phyloP scores from a whole-genome alignment of 2,113 vertebrate genomes.

The Pantherophis guttatus region DNA sequence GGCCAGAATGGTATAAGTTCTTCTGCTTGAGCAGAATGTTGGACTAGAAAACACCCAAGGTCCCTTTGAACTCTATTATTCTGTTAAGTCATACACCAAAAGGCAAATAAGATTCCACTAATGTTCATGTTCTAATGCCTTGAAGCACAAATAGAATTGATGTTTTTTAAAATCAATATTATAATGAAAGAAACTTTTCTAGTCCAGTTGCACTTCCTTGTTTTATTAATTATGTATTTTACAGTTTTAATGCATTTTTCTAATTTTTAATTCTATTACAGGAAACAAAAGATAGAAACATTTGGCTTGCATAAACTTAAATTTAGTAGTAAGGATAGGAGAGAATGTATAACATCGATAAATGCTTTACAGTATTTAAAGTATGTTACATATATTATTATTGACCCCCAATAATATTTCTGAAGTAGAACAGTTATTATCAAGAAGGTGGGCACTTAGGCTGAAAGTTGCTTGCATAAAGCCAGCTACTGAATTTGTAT shows the following conservation, averaged over 20 bases:
- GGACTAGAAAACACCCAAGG: neutral
- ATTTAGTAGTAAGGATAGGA: neutral
- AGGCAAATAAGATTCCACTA: neutral
- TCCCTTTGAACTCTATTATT: neutral
- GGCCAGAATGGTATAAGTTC: neutral
- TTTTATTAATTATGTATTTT: neutral
- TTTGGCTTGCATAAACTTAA: neutral
- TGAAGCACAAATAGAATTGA: neutral
- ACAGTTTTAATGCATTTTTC: neutral
- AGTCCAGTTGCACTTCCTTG: neutral
- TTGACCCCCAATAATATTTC: neutral
- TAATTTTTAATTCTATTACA: neutral
- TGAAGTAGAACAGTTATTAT: neutral
- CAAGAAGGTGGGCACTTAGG: neutral
- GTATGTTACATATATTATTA: neutral
- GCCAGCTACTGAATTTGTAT: neutral
- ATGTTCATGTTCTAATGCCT: neutral
- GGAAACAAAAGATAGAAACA: neutral
- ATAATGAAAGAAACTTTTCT: neutral
- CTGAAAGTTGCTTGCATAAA: neutral
- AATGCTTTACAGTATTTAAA: neutral
- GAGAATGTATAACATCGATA: neutral
- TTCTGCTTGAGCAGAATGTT: neutral
- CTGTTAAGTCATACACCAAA: neutral
- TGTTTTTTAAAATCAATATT: neutral